A percentile compares a stretch with the other conserved stretches of the same genome.
Evolutionary conservation across 1,140 invertebrate species (phyloP).

Genomic region (Tachypleus tridentatus): DNA sequence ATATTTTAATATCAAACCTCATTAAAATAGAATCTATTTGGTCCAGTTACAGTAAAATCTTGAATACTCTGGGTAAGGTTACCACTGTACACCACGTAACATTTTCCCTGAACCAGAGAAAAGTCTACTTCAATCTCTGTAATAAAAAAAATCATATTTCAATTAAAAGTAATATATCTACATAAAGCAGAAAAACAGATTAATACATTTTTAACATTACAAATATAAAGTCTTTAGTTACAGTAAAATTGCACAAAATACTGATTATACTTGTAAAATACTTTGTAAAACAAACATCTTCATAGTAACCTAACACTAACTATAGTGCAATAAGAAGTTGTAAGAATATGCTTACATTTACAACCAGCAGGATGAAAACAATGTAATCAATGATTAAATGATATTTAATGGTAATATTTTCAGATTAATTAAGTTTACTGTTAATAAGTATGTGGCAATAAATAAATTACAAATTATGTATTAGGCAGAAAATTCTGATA

Average conservation of each 20-base stretch:
- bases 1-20: conserved; percentile 32
- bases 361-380: too few species aligned
- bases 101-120: conserved; percentile 45
- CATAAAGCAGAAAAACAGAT: conserved; percentile 14
- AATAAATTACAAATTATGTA: too few species aligned
- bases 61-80: conserved; percentile 40
- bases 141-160: conserved; percentile 19
- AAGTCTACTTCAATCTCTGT: conserved; percentile 43
- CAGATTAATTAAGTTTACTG: too few species aligned
- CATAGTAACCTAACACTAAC: too few species aligned
- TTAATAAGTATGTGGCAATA: too few species aligned
- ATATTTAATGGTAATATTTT: too few species aligned
- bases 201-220: conserved; percentile 7
- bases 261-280: background rate
- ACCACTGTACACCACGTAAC: conserved; percentile 45
- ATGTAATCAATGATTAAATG: too few species aligned
- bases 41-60: conserved; percentile 51
- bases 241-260: background rate
- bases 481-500: too few species aligned
- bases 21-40: conserved; percentile 61
- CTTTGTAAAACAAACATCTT: too few species aligned
- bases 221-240: conserved; percentile 15
- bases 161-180: conserved; percentile 2
- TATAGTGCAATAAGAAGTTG: too few species aligned
- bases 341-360: too few species aligned